Evolutionary conservation across 2,888 invertebrate genomes (phyloP), one percentile per base, ranked within the genome.

Genomic region (Andrena fulva): DNA sequence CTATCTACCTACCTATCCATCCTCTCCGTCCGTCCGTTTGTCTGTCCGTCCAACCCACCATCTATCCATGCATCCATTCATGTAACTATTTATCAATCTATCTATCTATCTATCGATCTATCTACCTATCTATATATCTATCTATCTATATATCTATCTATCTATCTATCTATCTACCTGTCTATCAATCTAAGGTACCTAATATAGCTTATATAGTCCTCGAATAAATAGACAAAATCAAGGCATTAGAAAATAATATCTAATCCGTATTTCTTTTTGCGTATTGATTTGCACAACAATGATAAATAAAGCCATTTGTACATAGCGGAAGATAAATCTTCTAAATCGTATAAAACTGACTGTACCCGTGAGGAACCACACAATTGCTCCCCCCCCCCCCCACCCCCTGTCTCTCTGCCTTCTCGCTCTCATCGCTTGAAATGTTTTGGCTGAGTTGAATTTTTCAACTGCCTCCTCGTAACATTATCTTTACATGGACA

Each of bases 251-350:
- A 77, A 85, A 80, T 82, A 89, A 85, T 77, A 82, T 76, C 79
- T 86, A 78, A 85, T 85, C 64, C 82, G 54, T 78, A 33, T 80
- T 63, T 72, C 79, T 64, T 72, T 78, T 77, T 59, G 69, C 76
- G 52, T 86, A 67, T 27, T 20, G 16, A 54, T 83, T 77, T 80
- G 79, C 77, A 78, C 83, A 90, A 85, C 77, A 86, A 87, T 82
- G 80, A 92, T 92, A 92, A 92, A 92, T 92, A 92, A 91, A 91
- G 91, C 90, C 73, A 77, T 93, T 91, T 93, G 82, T 92, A 93
- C 92, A 92, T 90, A 92, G 92, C 92, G 82, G 77, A 91, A 89
- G 82, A 85, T 69, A 74, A 77, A 72, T 77, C 50, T 67, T 80
- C 64, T 70, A 85, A 85, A 81, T 82, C 72, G 79, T 73, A 80